Evolutionary conservation across 2,888 invertebrate species (phyloP).

Genomic region (Drosophila longiperda): DNA sequence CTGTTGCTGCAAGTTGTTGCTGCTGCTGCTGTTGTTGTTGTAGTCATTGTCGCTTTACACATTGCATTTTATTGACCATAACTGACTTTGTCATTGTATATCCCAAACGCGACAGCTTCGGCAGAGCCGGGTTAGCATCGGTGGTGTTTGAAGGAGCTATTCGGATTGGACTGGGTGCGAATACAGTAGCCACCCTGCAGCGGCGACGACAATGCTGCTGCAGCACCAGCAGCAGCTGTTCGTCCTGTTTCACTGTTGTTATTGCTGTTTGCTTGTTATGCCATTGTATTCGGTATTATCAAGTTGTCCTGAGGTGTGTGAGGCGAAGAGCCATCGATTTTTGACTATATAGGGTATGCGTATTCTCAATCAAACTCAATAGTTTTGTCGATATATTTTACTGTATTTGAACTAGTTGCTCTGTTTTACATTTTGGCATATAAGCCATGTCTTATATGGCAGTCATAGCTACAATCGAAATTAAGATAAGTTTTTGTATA

Average conservation of each 20-base stretch:
- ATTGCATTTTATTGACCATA: conserved; percentile 81
- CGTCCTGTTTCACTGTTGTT: conserved; percentile 22
- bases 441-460: neutral
- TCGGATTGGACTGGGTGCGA: neutral
- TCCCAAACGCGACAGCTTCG: conserved; percentile 35
- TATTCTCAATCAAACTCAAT: neutral
- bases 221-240: conserved; percentile 47
- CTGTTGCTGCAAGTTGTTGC: neutral
- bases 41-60: conserved; percentile 64
- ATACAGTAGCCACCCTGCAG: conserved; percentile 34
- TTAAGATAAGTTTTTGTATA: neutral
- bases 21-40: conserved; percentile 20
- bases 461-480: neutral
- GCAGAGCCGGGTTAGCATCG: neutral
- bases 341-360: neutral
- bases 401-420: neutral
- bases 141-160: too few relatives aligned
- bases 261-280: conserved; percentile 18
- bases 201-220: conserved; percentile 7
- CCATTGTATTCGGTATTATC: neutral
- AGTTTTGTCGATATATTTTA: neutral
- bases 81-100: conserved; percentile 76
- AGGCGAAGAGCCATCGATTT: neutral
- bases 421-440: rapidly evolving
- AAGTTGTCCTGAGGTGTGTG: neutral